A percentile compares a stretch with the other conserved stretches of the same genome.
phyloP scores from a whole-genome alignment of 2,797 vertebrate species.

The Ctenopoma kingsleyae region DNA sequence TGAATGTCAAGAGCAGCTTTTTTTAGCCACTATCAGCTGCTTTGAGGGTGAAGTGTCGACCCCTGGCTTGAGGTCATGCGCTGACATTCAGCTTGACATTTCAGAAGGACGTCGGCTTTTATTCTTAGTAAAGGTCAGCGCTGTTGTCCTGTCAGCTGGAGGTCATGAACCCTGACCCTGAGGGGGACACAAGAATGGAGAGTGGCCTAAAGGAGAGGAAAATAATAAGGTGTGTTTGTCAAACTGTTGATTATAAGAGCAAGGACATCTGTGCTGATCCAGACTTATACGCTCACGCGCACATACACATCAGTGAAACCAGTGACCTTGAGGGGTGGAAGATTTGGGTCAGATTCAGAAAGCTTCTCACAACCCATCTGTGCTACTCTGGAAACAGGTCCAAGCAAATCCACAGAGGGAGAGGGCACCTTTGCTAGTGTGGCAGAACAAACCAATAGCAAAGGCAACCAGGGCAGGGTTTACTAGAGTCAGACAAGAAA shows the following conservation, averaged over 20 bases:
- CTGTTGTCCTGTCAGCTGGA: conserved; percentile 67
- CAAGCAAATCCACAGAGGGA: conserved; percentile 17
- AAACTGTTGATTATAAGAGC: not conserved
- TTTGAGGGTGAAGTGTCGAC: conserved; percentile 33
- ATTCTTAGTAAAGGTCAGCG: conserved; percentile 62
- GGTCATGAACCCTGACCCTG: conserved; percentile 53
- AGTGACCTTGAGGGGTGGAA: conserved; percentile 53
- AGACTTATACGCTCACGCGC: conserved; percentile 2
- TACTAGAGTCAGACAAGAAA: conserved; percentile 9
- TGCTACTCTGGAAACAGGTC: conserved; percentile 34
- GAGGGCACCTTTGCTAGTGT: conserved; percentile 22
- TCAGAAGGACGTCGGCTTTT: conserved; percentile 64
- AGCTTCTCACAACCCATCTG: conserved; percentile 57
- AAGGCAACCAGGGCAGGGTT: conserved; percentile 1
- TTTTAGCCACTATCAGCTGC: conserved; percentile 38
- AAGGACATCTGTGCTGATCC: no score
- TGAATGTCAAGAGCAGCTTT: conserved; percentile 48
- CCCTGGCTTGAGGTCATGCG: conserved; percentile 50
- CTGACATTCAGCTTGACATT: conserved; percentile 82
- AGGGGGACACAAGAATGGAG: conserved; percentile 8
- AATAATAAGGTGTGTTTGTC: not conserved
- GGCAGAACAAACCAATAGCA: conserved; percentile 7
- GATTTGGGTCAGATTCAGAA: conserved; percentile 51
- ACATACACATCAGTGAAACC: conserved; percentile 9
- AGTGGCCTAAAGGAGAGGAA: not conserved